phyloP scores from a whole-genome alignment of 2,888 invertebrate genomes.

The Drosophila demipolita region DNA sequence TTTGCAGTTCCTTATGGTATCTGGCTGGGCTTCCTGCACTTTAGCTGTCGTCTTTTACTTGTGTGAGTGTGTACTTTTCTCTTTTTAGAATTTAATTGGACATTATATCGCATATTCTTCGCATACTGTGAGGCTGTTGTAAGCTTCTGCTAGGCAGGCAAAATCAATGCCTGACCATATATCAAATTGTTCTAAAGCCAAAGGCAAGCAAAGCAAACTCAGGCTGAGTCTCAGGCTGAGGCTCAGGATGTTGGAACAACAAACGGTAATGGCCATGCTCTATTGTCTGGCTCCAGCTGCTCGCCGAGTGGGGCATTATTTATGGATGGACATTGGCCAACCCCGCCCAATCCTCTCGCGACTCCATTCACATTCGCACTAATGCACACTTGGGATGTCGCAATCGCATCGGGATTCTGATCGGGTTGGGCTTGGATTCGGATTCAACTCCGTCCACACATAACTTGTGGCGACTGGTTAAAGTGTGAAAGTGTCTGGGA shows the following conservation, averaged over 20 bases:
- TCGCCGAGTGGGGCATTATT: slow-evolving; percentile 64
- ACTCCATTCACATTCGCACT: slow-evolving; percentile 38
- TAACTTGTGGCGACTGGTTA: slow-evolving; percentile 40
- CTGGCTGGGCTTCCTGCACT: slow-evolving; percentile 49
- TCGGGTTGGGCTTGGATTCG: slow-evolving; percentile 28
- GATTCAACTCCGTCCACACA: background rate
- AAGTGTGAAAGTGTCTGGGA: slow-evolving; percentile 63
- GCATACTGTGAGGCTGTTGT: slow-evolving; percentile 53
- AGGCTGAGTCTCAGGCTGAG: slow-evolving; percentile 33
- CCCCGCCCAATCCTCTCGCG: background rate
- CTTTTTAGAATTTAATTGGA: slow-evolving; percentile 77
- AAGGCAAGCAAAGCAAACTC: slow-evolving; percentile 33
- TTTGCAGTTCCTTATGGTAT: slow-evolving; percentile 1
- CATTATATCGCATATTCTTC: slow-evolving; percentile 78
- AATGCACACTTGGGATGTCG: slow-evolving; percentile 69
- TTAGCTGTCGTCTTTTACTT: slow-evolving; percentile 25
- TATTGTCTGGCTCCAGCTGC: slow-evolving; percentile 66
- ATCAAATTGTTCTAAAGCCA: slow-evolving; percentile 69
- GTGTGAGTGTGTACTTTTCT: slow-evolving; percentile 11
- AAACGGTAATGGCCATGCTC: slow-evolving; percentile 66
- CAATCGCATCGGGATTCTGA: slow-evolving; percentile 44
- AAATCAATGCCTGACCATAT: slow-evolving; percentile 79
- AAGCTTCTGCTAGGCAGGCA: slow-evolving; percentile 49
- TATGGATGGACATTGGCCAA: slow-evolving; percentile 55
- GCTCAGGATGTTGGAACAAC: slow-evolving; percentile 60